Base-by-base conservation (phyloP, 1,140 invertebrate genomes). In the Trichogramma pretiosum region DNA sequence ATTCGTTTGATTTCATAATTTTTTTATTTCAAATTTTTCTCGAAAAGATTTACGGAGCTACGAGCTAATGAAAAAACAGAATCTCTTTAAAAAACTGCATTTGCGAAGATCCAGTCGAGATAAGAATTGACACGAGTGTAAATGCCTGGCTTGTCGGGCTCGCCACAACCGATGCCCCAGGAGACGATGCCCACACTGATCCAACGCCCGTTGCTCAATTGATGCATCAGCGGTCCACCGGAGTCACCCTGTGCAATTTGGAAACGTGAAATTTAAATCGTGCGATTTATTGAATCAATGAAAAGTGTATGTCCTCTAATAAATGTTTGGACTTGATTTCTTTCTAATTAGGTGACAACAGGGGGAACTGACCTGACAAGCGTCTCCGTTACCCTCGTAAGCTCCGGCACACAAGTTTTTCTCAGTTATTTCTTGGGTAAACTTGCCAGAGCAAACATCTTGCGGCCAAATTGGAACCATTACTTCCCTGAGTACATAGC, bases 381-480 rank as follows among this genome's bases (percentile, higher is more conserved):
- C 80, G 61, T 91, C 87, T 53, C 79, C 79, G 9, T 83, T 83
- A 3, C 84, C 85, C 24, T 81, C 73, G 21, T 74, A 78, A 3
- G 68, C 77, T 30, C 82, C 86, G 13, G 87, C 87, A 56, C 87
- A 89, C 16, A 89, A 47, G 5, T 76, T 76, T 19, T 79, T 81
- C 1, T 82, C 73, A 10, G 80, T 69, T 53, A 84, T 77, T 14
- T 63, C 74, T 68, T 76, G 80, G 34, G 62, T 72, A 65, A 84
- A 85, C 11, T 80, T 76, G 3, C 68, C 60, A 2, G 75, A 66
- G 55, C 89, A 91, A 30, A 76, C 73, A 8, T 78, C 57, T 24
- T 83, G 83, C 0, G 80, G 74, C 89, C 89, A 93, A 41, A 94
- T 74, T 0, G 89, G 89, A 8, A 94, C 69, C 3, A 76, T 59